Percentiles rank a stretch among this genome's conserved stretches.
phyloP scores from a whole-genome alignment of 2,888 invertebrate species.

The Glomeris marginata region DNA sequence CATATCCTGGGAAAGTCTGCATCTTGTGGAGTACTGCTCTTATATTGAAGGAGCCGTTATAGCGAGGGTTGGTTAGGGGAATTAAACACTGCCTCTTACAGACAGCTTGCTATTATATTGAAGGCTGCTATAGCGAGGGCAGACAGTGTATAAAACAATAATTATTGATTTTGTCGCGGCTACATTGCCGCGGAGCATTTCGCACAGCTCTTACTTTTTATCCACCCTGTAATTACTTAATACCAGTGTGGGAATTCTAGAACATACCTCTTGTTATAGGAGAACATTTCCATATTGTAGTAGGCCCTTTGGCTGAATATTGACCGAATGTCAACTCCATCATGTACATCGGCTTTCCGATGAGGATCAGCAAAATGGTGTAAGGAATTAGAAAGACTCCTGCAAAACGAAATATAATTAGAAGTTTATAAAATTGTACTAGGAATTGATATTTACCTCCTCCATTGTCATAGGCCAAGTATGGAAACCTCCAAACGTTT shows the following conservation, averaged over 20 bases:
- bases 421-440: background rate
- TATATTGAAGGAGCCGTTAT: background rate
- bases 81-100: too few species aligned
- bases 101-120: too few species aligned
- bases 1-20: too few species aligned
- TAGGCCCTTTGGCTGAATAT: conserved; percentile 59
- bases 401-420: background rate
- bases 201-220: too few species aligned
- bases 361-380: conserved; percentile 7
- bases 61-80: background rate
- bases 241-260: too few species aligned
- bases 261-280: conserved; percentile 30
- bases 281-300: conserved; percentile 60
- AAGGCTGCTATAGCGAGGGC: too few species aligned
- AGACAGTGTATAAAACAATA: too few species aligned
- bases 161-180: too few species aligned
- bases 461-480: conserved; percentile 19
- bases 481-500: conserved; percentile 18
- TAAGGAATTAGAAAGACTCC: conserved; percentile 4
- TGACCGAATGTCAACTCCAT: conserved; percentile 65
- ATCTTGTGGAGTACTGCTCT: background rate
- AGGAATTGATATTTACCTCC: conserved; percentile 15
- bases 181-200: too few species aligned
- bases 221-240: too few species aligned
- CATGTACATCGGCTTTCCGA: conserved; percentile 60